Evolutionary conservation across 2,888 invertebrate species (phyloP).

Genomic region (Drosophila mettleri): DNA sequence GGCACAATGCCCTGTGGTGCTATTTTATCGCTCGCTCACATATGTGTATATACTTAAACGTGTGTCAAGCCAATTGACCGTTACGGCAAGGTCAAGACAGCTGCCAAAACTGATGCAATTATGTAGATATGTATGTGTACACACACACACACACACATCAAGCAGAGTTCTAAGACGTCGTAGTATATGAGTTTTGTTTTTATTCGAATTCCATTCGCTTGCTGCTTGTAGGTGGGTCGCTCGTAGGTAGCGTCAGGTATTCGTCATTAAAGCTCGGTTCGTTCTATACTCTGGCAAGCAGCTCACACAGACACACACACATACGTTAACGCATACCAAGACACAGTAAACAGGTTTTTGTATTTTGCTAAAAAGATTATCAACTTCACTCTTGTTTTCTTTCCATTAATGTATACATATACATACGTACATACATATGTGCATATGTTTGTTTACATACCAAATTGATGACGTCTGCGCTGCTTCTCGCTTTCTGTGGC

Average conservation of each 20-base stretch:
- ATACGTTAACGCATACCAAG: not conserved
- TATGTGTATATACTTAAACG: slow-evolving; percentile 3
- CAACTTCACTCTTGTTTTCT: slow-evolving; percentile 72
- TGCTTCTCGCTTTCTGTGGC: slow-evolving; percentile 28
- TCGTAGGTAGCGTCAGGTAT: slow-evolving; percentile 19
- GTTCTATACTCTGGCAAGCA: slow-evolving; percentile 38
- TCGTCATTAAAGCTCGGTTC: slow-evolving; percentile 48
- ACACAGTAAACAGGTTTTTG: slow-evolving; percentile 56
- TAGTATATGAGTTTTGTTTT: not conserved
- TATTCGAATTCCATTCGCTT: slow-evolving; percentile 46
- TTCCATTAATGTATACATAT: slow-evolving; percentile 3
- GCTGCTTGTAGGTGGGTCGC: slow-evolving; percentile 47
- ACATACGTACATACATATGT: not conserved
- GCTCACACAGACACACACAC: slow-evolving; percentile 38
- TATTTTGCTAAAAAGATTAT: slow-evolving; percentile 33
- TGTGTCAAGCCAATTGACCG: slow-evolving; percentile 39
- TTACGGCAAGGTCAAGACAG: slow-evolving; percentile 46
- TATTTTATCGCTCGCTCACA: not conserved
- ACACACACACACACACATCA: not conserved
- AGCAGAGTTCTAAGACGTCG: not conserved
- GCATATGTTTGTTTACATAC: slow-evolving; percentile 2
- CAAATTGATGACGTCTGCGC: slow-evolving; percentile 53
- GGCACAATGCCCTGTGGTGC: not conserved
- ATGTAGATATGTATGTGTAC: not conserved
- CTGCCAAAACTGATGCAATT: slow-evolving; percentile 33